phyloP scores from a whole-genome alignment of 2,797 vertebrate species.

The Enteromius fasciolatus region DNA sequence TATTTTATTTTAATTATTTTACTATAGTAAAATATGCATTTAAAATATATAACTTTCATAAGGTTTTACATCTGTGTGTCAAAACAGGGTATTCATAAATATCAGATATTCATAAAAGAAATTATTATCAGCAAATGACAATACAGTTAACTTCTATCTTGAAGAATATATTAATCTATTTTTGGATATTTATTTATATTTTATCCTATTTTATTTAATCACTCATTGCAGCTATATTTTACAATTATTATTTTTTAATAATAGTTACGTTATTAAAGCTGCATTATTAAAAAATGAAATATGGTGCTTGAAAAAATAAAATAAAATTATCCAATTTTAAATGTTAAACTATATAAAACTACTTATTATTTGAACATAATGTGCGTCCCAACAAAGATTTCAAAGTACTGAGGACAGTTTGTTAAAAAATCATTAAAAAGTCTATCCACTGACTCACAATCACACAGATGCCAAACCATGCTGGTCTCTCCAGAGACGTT shows the following conservation, averaged over 20 bases:
- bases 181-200: neutral
- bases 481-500: constrained; percentile 21
- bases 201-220: neutral
- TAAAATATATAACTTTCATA: neutral
- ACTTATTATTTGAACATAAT: neutral
- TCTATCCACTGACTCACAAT: constrained; percentile 36
- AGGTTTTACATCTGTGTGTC: neutral
- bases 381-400: constrained; percentile 1
- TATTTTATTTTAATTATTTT: too few species aligned
- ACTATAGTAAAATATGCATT: neutral
- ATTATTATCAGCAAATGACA: neutral
- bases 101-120: too few species aligned
- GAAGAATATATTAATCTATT: neutral
- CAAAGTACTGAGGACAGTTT: neutral
- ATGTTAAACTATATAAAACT: neutral
- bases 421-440: constrained; percentile 13
- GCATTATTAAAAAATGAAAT: neutral
- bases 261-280: neutral
- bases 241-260: neutral
- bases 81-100: neutral
- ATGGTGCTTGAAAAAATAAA: neutral
- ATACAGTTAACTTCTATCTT: neutral
- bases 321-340: neutral
- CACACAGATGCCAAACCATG: constrained; percentile 13
- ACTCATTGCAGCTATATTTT: neutral